phyloP scores from a whole-genome alignment of 2,113 vertebrate species.

The Stercorarius parasiticus region DNA sequence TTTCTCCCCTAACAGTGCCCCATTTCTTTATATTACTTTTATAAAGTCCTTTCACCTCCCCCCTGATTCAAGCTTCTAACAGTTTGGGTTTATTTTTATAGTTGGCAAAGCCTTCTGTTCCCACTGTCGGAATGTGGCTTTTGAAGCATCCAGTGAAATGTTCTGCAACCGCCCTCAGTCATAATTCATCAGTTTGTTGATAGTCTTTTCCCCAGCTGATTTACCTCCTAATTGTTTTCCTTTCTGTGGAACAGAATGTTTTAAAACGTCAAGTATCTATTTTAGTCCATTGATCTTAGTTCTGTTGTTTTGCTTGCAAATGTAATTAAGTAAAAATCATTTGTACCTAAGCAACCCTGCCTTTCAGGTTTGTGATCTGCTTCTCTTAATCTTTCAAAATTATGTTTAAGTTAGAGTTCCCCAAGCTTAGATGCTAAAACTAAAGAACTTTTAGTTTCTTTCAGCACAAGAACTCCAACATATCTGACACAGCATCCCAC shows the following conservation, averaged over 20 bases:
- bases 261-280: background rate
- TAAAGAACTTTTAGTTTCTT: background rate
- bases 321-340: background rate
- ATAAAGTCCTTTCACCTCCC: background rate
- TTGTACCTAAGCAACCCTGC: background rate
- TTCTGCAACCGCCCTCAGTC: background rate
- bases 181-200: background rate
- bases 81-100: background rate
- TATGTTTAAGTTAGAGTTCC: background rate
- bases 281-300: background rate
- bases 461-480: background rate
- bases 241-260: background rate
- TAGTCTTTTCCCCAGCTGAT: background rate
- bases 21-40: background rate
- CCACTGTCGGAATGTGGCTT: background rate
- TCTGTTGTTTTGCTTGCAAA: constrained; percentile 2
- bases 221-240: constrained; percentile 5
- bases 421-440: background rate
- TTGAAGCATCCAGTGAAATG: background rate
- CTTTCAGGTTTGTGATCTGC: background rate
- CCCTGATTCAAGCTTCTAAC: background rate
- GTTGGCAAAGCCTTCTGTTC: background rate
- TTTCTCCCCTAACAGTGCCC: background rate
- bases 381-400: background rate
- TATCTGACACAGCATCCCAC: background rate